Evolutionary conservation across 2,797 vertebrate genomes (phyloP).

Genomic region (Luscinia megarhynchos): DNA sequence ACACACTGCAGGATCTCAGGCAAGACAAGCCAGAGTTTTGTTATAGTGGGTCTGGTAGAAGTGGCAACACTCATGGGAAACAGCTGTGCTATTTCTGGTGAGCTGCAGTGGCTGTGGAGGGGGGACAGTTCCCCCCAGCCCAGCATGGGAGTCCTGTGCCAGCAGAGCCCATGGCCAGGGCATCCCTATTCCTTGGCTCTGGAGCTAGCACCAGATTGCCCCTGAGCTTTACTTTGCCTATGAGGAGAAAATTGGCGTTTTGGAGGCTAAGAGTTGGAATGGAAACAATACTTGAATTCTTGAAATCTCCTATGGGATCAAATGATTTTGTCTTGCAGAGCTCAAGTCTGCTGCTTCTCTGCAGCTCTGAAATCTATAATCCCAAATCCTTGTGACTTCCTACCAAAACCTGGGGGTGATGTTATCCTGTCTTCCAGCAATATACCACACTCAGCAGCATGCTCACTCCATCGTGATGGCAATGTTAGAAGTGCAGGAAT

Average conservation of each 20-base stretch:
- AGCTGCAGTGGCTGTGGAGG: not conserved
- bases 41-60: not conserved
- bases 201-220: not conserved
- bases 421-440: not conserved
- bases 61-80: accelerated
- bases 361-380: not conserved
- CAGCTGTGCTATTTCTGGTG: not conserved
- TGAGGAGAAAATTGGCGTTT: not conserved
- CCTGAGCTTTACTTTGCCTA: not conserved
- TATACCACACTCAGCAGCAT: not conserved
- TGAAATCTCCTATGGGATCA: not conserved
- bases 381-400: not conserved
- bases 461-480: accelerated
- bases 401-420: not conserved
- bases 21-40: not conserved
- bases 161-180: not conserved
- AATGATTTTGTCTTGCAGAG: not conserved
- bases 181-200: not conserved
- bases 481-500: not conserved
- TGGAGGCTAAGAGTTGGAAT: not conserved
- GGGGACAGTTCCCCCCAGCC: not conserved
- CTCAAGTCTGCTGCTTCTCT: not conserved
- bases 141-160: accelerated
- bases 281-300: not conserved
- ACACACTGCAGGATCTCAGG: not conserved